Evolutionary conservation across 2,797 vertebrate species (phyloP).

Genomic region (Leptatherina wallacei): DNA sequence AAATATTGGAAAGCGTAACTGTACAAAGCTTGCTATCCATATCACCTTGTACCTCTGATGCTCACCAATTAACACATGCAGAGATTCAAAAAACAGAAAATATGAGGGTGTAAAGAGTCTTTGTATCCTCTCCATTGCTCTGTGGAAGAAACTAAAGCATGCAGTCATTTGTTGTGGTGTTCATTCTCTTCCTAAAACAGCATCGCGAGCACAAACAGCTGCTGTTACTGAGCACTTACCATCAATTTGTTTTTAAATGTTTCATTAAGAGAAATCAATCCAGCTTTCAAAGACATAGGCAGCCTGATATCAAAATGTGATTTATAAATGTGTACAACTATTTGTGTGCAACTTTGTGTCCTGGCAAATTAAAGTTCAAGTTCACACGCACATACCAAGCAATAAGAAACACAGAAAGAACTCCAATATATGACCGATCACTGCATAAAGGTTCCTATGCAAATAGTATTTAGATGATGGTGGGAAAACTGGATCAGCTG

Average conservation of each 20-base stretch:
- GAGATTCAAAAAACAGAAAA: not conserved
- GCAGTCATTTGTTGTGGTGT: slow-evolving; percentile 2
- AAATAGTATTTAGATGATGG: not conserved
- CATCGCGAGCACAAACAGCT: not conserved
- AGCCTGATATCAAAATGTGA: too few relatives aligned
- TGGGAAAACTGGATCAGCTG: not conserved
- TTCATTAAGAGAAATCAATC: not conserved
- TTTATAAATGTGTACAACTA: not conserved
- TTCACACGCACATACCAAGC: not conserved
- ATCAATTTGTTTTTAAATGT: not conserved
- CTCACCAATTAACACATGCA: not conserved
- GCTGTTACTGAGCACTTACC: not conserved
- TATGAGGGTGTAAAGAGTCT: not conserved
- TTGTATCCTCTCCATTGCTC: slow-evolving; percentile 8
- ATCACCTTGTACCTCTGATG: not conserved
- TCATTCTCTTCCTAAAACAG: not conserved
- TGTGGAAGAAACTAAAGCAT: slow-evolving; percentile 4
- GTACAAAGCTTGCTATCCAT: not conserved
- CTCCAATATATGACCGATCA: too few relatives aligned
- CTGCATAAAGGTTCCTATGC: too few relatives aligned
- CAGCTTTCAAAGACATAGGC: not conserved
- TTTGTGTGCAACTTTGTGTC: not conserved
- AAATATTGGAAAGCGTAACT: not conserved
- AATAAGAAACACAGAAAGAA: not conserved
- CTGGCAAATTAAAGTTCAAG: not conserved